Evolutionary conservation across 2,113 vertebrate species (phyloP), one percentile per base, ranked within the genome.

Genomic region (Microtus ochrogaster): DNA sequence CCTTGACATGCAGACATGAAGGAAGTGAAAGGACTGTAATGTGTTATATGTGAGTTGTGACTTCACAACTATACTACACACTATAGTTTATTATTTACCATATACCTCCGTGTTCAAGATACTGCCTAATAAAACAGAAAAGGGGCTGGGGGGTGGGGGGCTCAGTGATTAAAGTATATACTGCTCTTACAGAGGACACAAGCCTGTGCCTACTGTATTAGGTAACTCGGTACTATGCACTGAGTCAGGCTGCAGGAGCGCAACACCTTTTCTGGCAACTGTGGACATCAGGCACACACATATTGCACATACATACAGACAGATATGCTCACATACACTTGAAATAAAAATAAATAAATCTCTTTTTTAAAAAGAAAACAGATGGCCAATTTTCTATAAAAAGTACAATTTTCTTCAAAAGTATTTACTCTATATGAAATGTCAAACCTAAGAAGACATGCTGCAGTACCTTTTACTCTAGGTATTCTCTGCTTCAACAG

Each of bases 71-170:
- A 89, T 49, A 58, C 47, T 72, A 87, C 47, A 22, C n/a, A 91
- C 36, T 74, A 10, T 41, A 83, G 28, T 65, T 68, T 81, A 73
- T 28, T 70, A 58, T 33, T 82, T 83, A 74, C 16, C 47, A 4
- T 30, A 81, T 52, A 41, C 73, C 85, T 68, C 1, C 36, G 83
- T 74, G 22, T 66, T 70, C 52, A 68, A 89, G 33, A 58, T 41
- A 92, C 22, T 95, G 81, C 16, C 76, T 77, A 96, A 91, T 70
- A 92, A 95, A 92, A 68, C 39, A 89, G 82, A 66, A n/a, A n/a
- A 58, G 55, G 55, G 55, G 5, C 55, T 58, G 55, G 4, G 5
- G 5, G 55, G 13, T 14, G 55, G 17, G 55, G 55, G 14, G 55
- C 55, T 58, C 55, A 61, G 24, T 8, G 36, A n/a, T 58, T n/a